Evolutionary conservation across 2,797 vertebrate species (phyloP).

Genomic region (Hydrocynus forskahlii): DNA sequence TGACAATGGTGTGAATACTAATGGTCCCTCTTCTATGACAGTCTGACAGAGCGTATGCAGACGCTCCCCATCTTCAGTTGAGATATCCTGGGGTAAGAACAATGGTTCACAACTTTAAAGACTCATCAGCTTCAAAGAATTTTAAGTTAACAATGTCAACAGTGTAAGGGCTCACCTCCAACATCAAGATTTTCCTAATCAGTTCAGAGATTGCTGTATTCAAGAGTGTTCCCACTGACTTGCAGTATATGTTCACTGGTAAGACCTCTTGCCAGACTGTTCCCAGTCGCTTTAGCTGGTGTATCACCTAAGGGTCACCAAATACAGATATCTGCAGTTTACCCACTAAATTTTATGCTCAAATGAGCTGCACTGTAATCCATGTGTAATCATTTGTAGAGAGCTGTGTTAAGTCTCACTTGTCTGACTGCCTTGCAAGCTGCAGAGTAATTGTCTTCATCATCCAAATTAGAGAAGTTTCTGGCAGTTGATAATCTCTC

Average conservation of each 20-base stretch:
- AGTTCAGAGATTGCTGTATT: conserved; percentile 89
- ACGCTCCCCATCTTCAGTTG: conserved; percentile 90
- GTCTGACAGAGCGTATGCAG: conserved; percentile 87
- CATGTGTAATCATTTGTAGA: background rate
- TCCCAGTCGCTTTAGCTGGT: conserved; percentile 91
- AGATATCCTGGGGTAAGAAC: conserved; percentile 85
- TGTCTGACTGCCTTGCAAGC: conserved; percentile 93
- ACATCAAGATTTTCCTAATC: conserved; percentile 83
- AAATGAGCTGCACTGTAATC: background rate
- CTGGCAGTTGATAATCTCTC: conserved; percentile 93
- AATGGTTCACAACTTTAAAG: background rate
- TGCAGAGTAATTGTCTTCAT: conserved; percentile 88
- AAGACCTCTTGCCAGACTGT: conserved; percentile 96
- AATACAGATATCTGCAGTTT: background rate
- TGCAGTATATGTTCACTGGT: conserved; percentile 91
- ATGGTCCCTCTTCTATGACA: conserved; percentile 89
- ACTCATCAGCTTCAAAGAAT: background rate
- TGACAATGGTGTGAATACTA: conserved; percentile 87
- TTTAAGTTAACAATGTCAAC: background rate
- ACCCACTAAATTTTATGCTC: background rate
- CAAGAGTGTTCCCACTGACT: conserved; percentile 92
- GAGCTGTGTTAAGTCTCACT: conserved; percentile 69
- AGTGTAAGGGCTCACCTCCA: conserved; percentile 82
- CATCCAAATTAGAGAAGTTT: conserved; percentile 92
- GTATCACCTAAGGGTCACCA: conserved; percentile 82